A percentile compares a stretch with the other conserved stretches of the same genome.
Evolutionary conservation across 2,888 invertebrate species (phyloP).

Genomic region (Drosophila sordidula): DNA sequence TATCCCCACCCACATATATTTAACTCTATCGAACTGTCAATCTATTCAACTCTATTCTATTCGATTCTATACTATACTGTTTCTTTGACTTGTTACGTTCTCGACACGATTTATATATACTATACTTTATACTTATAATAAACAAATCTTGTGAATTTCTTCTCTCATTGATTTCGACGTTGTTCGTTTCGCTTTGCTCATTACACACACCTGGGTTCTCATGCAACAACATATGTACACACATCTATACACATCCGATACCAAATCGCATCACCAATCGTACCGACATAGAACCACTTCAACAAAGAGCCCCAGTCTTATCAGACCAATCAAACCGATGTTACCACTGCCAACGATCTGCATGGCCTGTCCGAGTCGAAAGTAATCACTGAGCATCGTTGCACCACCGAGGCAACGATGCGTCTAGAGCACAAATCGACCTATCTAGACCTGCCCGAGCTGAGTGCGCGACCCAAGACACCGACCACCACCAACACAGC

Average conservation of each 20-base stretch:
- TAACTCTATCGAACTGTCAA: conserved; percentile 41
- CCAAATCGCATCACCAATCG: conserved; percentile 24
- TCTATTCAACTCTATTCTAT: conserved; percentile 41
- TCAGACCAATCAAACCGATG: conserved; percentile 79
- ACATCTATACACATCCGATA: conserved; percentile 12
- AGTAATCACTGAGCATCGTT: conserved; percentile 85
- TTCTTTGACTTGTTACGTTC: conserved; percentile 58
- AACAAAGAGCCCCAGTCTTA: conserved; percentile 81
- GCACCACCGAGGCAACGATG: conserved; percentile 85
- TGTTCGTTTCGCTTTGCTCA: conserved; percentile 79
- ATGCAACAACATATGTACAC: conserved; percentile 27
- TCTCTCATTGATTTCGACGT: conserved; percentile 82
- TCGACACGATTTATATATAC: conserved; percentile 57
- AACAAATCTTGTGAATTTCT: conserved; percentile 82
- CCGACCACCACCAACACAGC: conserved; percentile 48
- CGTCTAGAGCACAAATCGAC: conserved; percentile 85
- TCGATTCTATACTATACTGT: conserved; percentile 28
- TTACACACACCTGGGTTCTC: conserved; percentile 57
- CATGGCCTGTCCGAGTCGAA: conserved; percentile 85
- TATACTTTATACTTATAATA: conserved; percentile 59
- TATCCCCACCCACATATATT: conserved; percentile 43
- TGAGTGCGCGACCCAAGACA: conserved; percentile 70
- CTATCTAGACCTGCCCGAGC: conserved; percentile 82
- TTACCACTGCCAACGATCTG: conserved; percentile 81
- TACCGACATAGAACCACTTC: conserved; percentile 57